Base-by-base conservation (phyloP, 2,888 invertebrate species). In the Lysandra coridon region DNA sequence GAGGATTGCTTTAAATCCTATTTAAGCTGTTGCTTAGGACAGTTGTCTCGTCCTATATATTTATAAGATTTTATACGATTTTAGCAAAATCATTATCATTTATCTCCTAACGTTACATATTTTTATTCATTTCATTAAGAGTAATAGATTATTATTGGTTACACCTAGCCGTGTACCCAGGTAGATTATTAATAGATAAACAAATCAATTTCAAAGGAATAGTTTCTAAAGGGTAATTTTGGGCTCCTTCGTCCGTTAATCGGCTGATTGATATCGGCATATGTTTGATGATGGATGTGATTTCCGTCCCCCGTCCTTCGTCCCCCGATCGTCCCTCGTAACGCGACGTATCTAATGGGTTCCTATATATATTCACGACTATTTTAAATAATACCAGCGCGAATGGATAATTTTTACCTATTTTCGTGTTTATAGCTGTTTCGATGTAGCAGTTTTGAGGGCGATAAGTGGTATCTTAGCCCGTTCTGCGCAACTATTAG, bases 221-320 rank as follows among this genome's bases (percentile, higher is more conserved):
- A 79, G 79, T 76, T 81, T 81, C 79, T 73, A 79, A 80, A 80
- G 81, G 81, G 79, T 81, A 79, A 81, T 82, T 80, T 82, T 81
- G 79, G 82, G 80, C 78, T 81, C 80, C 81, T 84, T 83, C 81
- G 83, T 82, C 83, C 86, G 84, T 87, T 88, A 86, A 89, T 87
- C 85, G 86, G 84, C 84, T 88, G 89, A 91, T 90, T 89, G 88
- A 88, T 88, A 91, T 86, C 89, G 87, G 87, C 91, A 91, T 90
- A 87, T 91, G 91, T 88, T 87, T 83, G 86, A 85, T 84, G 86
- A 86, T 85, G 83, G 83, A 83, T 84, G 83, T 86, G 89, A 88
- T 88, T 90, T 91, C 91, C 91, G 90, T 87, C 86, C 88, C 86
- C 81, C 86, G 64, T 30, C 49, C 80, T 74, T 77, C 81, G 57